phyloP scores from a whole-genome alignment of 2,888 invertebrate species.

The Sinelater perroti region DNA sequence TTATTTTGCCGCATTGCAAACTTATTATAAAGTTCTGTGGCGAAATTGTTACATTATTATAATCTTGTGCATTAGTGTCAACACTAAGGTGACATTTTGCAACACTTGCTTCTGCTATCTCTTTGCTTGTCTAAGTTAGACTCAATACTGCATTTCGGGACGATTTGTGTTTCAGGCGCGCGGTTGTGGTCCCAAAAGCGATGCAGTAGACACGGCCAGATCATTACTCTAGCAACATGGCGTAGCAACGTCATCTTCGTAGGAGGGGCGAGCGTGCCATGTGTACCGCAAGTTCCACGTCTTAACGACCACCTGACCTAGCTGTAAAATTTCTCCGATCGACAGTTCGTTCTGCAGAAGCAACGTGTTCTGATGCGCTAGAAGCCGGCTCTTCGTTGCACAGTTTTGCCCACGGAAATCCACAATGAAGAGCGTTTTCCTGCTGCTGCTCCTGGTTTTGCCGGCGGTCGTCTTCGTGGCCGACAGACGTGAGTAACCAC shows the following conservation, averaged over 20 bases:
- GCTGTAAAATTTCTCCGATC: conserved; percentile 14
- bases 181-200: too few species aligned
- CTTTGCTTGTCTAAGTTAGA: too few species aligned
- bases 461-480: conserved; percentile 77
- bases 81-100: too few species aligned
- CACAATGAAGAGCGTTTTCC: conserved; percentile 73
- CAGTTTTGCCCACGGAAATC: background rate
- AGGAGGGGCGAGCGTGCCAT: conserved; percentile 28
- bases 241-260: background rate
- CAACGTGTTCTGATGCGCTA: background rate
- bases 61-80: too few species aligned
- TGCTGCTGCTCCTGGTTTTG: conserved; percentile 72
- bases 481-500: conserved; percentile 73
- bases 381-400: background rate
- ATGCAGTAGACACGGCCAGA: background rate
- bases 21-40: too few species aligned
- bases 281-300: conserved; percentile 37
- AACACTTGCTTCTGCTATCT: too few species aligned
- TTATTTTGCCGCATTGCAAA: too few species aligned
- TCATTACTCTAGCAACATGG: background rate
- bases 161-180: too few species aligned
- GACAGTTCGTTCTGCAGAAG: background rate
- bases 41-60: too few species aligned
- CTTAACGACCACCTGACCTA: conserved; percentile 27
- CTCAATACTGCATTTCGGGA: too few species aligned